Percentiles rank a stretch among this genome's conserved stretches.
Conservation (phyloP, 92 coral and sea anemone species). For the Epizoanthus stellaris region DNA sequence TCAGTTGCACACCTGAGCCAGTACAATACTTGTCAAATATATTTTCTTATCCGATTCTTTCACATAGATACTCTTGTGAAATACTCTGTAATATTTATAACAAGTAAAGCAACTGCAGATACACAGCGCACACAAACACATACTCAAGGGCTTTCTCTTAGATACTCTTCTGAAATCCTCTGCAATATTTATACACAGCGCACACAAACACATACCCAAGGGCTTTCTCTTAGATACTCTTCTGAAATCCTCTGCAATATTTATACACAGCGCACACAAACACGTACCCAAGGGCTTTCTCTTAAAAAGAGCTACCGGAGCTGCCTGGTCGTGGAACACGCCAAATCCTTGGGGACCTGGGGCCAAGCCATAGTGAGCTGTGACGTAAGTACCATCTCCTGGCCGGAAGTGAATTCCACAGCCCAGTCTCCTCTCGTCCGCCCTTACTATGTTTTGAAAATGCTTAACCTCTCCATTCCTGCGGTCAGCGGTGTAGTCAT, state of each 20-base stretch:
- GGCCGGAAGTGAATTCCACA: constrained; percentile 62
- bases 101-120: too few species aligned
- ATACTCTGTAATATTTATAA: not conserved
- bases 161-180: not conserved
- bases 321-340: constrained; percentile 11
- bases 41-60: too few species aligned
- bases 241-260: not conserved
- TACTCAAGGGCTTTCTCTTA: constrained; percentile 17
- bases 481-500: not conserved
- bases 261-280: not conserved
- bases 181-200: not conserved
- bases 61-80: too few species aligned
- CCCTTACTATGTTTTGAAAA: constrained; percentile 51
- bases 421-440: constrained; percentile 54
- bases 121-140: not conserved
- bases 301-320: constrained; percentile 9
- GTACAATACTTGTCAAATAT: too few species aligned
- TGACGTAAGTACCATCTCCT: constrained; percentile 64
- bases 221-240: not conserved
- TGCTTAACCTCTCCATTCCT: constrained; percentile 32
- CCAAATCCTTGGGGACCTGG: not conserved
- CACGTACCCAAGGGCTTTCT: constrained; percentile 19
- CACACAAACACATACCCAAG: constrained; percentile 1
- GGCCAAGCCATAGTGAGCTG: constrained; percentile 56
- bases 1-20: too few species aligned